Evolutionary conservation across 2,797 vertebrate genomes (phyloP).

Genomic region (Tadarida brasiliensis): DNA sequence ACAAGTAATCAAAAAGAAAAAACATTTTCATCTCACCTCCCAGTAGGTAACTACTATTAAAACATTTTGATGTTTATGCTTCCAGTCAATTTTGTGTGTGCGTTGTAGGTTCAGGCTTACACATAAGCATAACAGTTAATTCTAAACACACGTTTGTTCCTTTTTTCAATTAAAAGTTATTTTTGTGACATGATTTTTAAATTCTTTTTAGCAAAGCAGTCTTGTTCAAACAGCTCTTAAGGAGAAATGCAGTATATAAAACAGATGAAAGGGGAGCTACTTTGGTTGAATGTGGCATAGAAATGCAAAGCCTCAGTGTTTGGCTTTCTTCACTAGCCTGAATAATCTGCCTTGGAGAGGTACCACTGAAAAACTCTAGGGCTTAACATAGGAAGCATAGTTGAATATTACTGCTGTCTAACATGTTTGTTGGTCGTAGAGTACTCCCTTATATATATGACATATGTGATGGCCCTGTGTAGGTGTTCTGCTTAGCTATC

Average conservation of each 20-base stretch:
- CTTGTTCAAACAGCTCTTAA: slow-evolving; percentile 12
- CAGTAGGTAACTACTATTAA: neutral
- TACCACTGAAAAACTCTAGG: slow-evolving; percentile 22
- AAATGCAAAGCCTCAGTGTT: slow-evolving; percentile 21
- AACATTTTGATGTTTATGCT: slow-evolving; percentile 16
- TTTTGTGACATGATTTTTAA: slow-evolving; percentile 29
- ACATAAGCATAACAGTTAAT: neutral
- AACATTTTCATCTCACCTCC: neutral
- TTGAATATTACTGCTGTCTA: slow-evolving; percentile 1
- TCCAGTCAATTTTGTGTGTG: neutral
- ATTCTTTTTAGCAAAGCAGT: neutral
- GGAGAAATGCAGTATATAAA: slow-evolving; percentile 9
- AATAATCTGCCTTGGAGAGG: neutral
- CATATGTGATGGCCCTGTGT: neutral
- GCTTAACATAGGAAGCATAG: neutral
- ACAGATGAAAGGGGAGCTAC: neutral
- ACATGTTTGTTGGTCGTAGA: slow-evolving; percentile 47
- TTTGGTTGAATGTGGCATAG: neutral
- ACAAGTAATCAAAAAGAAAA: neutral
- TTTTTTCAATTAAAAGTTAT: slow-evolving; percentile 41
- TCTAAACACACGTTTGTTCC: neutral
- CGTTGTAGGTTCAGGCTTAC: neutral
- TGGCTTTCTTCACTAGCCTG: neutral
- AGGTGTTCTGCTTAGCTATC: slow-evolving; percentile 18
- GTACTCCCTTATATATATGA: neutral